These are phyloP conservation scores for Cisticola juncidis DNA, from an alignment of 2,113 vertebrate genomes.

Conservation along the genomic window DNA sequence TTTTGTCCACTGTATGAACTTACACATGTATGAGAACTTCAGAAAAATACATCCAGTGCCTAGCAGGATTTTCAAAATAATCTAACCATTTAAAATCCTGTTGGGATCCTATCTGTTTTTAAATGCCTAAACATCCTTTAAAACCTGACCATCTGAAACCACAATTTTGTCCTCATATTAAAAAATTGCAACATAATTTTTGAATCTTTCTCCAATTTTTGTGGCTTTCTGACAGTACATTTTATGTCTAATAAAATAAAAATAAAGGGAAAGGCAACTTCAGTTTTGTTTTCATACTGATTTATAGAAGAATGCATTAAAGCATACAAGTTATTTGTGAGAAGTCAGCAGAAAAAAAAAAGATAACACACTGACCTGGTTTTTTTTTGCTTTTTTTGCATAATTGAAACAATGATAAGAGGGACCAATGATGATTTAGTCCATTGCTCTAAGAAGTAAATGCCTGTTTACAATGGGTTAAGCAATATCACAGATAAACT, in stretches of 20 bases:
- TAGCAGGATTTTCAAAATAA: conserved; percentile 35
- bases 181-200: background rate
- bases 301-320: background rate
- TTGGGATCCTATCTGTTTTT: background rate
- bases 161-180: background rate
- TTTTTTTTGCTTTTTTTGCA: background rate
- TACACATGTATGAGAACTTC: background rate
- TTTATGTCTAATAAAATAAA: background rate
- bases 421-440: background rate
- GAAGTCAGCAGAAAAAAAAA: background rate
- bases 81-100: conserved; percentile 15
- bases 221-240: background rate
- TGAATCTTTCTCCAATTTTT: background rate
- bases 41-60: background rate
- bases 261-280: background rate
- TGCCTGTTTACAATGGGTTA: background rate
- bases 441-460: background rate
- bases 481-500: background rate
- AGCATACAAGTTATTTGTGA: background rate
- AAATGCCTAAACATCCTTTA: background rate
- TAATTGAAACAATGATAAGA: background rate
- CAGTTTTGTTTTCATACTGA: background rate
- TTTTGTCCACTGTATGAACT: conserved; percentile 25
- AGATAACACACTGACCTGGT: background rate
- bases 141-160: background rate